Percentiles rank a stretch among this genome's conserved stretches.
Evolutionary conservation across 2,888 invertebrate species (phyloP).

Genomic region (Eupeodes latifasciatus): DNA sequence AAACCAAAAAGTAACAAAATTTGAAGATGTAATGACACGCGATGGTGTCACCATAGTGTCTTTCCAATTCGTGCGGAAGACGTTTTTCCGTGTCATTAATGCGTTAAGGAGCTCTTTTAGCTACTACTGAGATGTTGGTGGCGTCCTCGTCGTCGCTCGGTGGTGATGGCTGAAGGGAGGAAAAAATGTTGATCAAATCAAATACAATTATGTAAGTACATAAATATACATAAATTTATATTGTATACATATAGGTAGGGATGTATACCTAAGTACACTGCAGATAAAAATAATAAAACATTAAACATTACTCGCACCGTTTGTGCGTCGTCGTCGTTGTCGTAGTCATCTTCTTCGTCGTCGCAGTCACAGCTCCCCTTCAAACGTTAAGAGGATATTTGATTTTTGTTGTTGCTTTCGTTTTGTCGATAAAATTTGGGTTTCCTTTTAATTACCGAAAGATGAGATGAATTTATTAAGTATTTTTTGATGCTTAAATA

Average conservation of each 20-base stretch:
- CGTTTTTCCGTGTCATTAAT: conserved; percentile 62
- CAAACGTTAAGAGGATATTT: not conserved
- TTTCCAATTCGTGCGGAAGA: conserved; percentile 44
- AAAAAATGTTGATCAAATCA: conserved; percentile 2
- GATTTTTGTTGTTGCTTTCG: not conserved
- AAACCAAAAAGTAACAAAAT: conserved; percentile 6
- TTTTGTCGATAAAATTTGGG: not conserved
- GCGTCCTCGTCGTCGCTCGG: not conserved
- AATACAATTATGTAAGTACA: not conserved
- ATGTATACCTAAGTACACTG: not conserved
- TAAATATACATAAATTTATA: no score
- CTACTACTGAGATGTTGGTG: no score
- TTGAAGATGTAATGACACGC: conserved; percentile 57
- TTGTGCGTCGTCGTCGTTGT: no score
- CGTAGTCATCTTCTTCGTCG: no score
- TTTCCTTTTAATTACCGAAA: conserved; percentile 20
- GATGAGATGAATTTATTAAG: not conserved
- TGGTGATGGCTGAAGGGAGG: not conserved
- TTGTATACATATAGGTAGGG: no score
- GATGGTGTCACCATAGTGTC: conserved; percentile 34
- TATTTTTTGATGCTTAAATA: conserved; percentile 18
- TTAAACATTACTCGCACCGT: not conserved
- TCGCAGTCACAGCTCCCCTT: not conserved
- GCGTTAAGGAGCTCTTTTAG: conserved; percentile 8
- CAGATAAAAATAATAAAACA: conserved; percentile 18